Evolutionary conservation across 2,888 invertebrate genomes (phyloP).

Genomic region (Buathra laborator): DNA sequence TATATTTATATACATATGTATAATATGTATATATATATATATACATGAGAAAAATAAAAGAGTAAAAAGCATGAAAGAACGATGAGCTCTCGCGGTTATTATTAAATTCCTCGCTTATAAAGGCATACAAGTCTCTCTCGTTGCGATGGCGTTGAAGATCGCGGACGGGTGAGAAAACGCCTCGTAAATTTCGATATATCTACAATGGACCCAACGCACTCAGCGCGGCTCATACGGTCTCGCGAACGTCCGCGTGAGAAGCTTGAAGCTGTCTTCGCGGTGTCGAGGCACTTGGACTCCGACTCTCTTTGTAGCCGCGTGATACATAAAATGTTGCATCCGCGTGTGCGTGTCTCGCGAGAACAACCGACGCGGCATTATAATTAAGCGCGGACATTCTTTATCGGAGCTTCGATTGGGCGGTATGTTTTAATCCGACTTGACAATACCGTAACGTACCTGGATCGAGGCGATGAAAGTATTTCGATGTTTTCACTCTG

Average conservation of each 20-base stretch:
- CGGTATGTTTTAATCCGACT: background rate
- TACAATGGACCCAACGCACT: slow-evolving; percentile 34
- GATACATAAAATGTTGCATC: slow-evolving; percentile 21
- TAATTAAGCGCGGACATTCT: slow-evolving; percentile 27
- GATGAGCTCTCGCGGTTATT: slow-evolving; percentile 35
- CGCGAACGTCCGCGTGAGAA: slow-evolving; percentile 43
- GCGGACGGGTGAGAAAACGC: slow-evolving; percentile 32
- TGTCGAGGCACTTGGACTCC: background rate
- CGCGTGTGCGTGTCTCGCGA: slow-evolving; percentile 18
- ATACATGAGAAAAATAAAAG: background rate
- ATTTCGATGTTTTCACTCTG: slow-evolving; percentile 17
- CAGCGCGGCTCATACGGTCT: background rate
- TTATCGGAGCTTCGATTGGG: background rate
- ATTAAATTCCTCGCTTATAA: slow-evolving; percentile 52
- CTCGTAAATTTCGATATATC: slow-evolving; percentile 53
- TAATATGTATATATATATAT: background rate
- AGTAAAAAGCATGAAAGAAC: slow-evolving; percentile 12
- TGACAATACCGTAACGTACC: background rate
- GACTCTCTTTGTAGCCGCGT: slow-evolving; percentile 24
- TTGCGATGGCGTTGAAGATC: slow-evolving; percentile 9
- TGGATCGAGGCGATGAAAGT: slow-evolving; percentile 16
- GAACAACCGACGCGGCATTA: slow-evolving; percentile 27
- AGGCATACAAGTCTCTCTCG: slow-evolving; percentile 15
- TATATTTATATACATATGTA: too few species aligned
- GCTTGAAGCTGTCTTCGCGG: slow-evolving; percentile 4